Evolutionary conservation across 2,888 invertebrate genomes (phyloP), one percentile per base, ranked within the genome.

Genomic region (Cybosia mesomella): DNA sequence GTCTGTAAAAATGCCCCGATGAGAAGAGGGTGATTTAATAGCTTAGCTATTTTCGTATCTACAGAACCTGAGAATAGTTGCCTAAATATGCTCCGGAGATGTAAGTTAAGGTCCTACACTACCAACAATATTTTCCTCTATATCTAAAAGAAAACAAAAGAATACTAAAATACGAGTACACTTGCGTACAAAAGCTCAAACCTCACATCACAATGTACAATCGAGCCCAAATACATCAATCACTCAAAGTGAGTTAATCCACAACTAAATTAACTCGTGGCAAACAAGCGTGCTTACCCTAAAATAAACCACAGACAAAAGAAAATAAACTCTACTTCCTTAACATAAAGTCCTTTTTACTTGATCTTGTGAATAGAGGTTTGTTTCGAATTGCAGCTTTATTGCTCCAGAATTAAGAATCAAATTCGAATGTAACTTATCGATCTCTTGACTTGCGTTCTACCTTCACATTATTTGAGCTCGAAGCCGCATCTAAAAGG

Each of bases 191-290:
- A 83, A 86, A 84, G 83, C 80, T 78, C 83, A 81, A 83, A 84
- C 81, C 82, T 85, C 83, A 79, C 87, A 86, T 87, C 88, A 85
- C 85, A 84, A 85, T 82, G 63, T 70, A 70, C 70, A 70, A 28
- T 63, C 82, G 82, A 83, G 73, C 82, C 89, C 89, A 89, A 89
- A 91, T 91, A 92, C 93, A 93, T 93, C 93, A 92, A 92, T 94
- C 93, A 92, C 89, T 92, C 91, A 90, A 90, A 91, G 90, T 85
- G 88, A 92, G 89, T 92, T 93, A 92, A 93, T 93, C 92, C 91
- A 84, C 91, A 93, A 93, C 94, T 91, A 93, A 93, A 94, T 94
- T 94, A 93, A 92, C 93, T 91, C 88, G 85, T 85, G 82, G 87
- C 90, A 92, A 91, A 90, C 81, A 81, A 81, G 72, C 83, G 82